phyloP scores from a whole-genome alignment of 1,140 invertebrate genomes.

The Drosophila obscura region DNA sequence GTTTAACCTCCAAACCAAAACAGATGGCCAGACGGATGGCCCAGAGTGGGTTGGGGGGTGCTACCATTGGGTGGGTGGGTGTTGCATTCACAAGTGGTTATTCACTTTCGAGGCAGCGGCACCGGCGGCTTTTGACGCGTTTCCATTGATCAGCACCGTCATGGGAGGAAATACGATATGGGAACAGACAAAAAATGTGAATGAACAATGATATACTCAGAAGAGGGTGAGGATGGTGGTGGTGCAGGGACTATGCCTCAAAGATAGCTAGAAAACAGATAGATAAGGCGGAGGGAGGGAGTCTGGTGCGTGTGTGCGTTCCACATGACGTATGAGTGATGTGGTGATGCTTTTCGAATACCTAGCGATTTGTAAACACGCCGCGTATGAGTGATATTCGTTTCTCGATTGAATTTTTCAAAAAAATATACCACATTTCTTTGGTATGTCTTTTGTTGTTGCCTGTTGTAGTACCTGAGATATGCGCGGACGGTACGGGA shows the following conservation, averaged over 20 bases:
- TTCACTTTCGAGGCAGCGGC: conserved; percentile 4
- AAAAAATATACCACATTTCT: conserved; percentile 12
- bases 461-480: neutral
- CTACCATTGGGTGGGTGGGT: conserved; percentile 18
- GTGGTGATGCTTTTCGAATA: conserved; percentile 25
- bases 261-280: too few relatives aligned
- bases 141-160: conserved; percentile 64
- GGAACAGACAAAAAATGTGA: conserved; percentile 41
- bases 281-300: neutral
- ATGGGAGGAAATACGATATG: conserved; percentile 58
- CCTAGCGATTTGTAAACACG: conserved; percentile 42
- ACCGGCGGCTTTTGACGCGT: conserved; percentile 16
- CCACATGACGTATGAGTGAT: conserved; percentile 69
- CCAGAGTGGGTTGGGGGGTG: too few relatives aligned
- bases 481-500: neutral
- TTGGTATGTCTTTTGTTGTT: neutral
- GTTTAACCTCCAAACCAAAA: conserved; percentile 50
- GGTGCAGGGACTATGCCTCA: neutral
- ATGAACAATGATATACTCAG: neutral
- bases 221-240: neutral
- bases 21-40: conserved; percentile 22
- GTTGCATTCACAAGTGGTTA: conserved; percentile 35
- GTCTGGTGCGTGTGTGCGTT: conserved; percentile 26
- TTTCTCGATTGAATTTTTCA: conserved; percentile 14
- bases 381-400: conserved; percentile 51